Conservation (phyloP, 2,113 vertebrate species). For the Protobothrops mucrosquamatus region DNA sequence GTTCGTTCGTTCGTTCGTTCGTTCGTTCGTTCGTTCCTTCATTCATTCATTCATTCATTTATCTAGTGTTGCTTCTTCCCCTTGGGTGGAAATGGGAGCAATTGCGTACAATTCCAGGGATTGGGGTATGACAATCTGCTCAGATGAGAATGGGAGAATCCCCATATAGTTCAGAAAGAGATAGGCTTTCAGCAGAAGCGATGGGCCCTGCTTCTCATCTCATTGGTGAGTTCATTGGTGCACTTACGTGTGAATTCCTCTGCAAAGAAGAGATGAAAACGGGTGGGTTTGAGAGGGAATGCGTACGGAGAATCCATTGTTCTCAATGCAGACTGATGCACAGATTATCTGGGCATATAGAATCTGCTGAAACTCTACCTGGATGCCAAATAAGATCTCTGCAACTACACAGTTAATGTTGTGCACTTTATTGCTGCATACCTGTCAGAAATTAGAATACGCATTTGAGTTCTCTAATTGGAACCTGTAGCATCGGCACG, state of each 20-base stretch:
- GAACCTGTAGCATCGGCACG: neutral
- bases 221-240: neutral
- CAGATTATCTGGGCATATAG: neutral
- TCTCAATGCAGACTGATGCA: neutral
- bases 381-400: neutral
- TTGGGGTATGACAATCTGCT: neutral
- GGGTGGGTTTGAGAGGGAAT: neutral
- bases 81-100: neutral
- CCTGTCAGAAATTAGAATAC: neutral
- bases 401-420: neutral
- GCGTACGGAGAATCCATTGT: neutral
- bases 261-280: neutral
- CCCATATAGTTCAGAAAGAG: neutral
- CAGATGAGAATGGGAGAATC: neutral
- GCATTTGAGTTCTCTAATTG: neutral
- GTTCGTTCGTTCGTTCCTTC: no score
- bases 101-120: neutral
- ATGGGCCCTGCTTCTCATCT: neutral
- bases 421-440: neutral
- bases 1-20: no score
- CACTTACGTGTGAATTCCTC: neutral
- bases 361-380: neutral
- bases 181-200: neutral
- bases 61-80: neutral
- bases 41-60: no score